Conservation (phyloP, 2,113 vertebrate species). For the Sceloporus undulatus region DNA sequence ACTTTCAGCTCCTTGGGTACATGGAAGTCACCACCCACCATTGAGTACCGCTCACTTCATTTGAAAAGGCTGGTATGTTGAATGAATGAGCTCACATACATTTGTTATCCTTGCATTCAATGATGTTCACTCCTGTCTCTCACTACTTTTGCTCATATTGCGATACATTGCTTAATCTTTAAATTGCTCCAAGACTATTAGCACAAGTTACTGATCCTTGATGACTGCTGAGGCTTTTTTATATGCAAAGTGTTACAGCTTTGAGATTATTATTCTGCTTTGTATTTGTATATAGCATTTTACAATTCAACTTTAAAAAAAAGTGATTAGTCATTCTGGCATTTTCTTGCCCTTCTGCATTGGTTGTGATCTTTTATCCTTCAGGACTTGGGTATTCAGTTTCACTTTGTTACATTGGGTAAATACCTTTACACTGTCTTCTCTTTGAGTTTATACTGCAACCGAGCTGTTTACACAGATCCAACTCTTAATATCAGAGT, state of each 20-base stretch:
- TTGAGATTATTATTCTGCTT: not conserved
- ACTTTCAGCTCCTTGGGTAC: no score
- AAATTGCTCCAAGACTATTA: not conserved
- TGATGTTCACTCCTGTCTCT: not conserved
- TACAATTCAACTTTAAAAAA: no score
- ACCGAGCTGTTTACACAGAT: no score
- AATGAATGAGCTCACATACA: not conserved
- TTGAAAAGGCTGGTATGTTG: not conserved
- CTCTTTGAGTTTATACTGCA: no score
- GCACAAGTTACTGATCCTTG: not conserved
- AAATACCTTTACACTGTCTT: not conserved
- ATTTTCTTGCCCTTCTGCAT: not conserved
- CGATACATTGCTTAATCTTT: not conserved
- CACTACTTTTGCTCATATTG: not conserved
- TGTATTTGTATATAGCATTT: not conserved
- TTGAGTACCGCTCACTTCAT: not conserved
- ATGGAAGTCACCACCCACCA: no score
- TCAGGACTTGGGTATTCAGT: no score
- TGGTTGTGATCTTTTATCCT: not conserved
- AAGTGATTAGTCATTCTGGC: no score
- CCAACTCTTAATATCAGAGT: not conserved
- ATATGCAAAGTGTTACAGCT: not conserved
- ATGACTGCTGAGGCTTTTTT: not conserved
- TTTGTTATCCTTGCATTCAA: not conserved
- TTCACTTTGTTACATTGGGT: no score